A percentile compares a stretch with the other conserved stretches of the same genome.
Conservation (phyloP, 2,797 vertebrate genomes). For the Danio aesculapii region DNA sequence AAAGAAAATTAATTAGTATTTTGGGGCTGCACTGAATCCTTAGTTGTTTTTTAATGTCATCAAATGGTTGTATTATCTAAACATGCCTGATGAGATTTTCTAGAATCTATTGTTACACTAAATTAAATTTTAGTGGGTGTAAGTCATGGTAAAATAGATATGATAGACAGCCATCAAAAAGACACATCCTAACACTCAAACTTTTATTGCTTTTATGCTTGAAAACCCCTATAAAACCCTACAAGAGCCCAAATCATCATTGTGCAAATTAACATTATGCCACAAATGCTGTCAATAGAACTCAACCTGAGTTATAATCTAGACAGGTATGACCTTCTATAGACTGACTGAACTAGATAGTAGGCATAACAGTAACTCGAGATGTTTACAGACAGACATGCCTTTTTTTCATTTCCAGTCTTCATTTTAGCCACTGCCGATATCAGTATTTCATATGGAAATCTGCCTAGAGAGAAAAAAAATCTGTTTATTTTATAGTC, state of each 20-base stretch:
- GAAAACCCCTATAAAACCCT: neutral
- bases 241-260: neutral
- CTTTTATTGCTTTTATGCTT: no score
- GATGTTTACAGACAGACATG: conserved; percentile 8
- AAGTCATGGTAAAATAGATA: no score
- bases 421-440: conserved; percentile 29
- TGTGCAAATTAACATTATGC: neutral
- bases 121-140: no score
- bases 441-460: conserved; percentile 46
- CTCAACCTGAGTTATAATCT: neutral
- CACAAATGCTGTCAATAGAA: neutral
- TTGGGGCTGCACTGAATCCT: no score
- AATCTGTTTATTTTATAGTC: conserved; percentile 50
- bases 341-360: neutral
- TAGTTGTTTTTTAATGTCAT: no score
- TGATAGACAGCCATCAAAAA: no score
- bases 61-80: no score
- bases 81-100: no score
- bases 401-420: conserved; percentile 14
- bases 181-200: no score
- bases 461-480: conserved; percentile 32
- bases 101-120: no score
- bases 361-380: neutral
- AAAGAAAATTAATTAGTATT: no score
- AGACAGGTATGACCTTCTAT: neutral